These are phyloP conservation scores for Podilymbus podiceps DNA, from an alignment of 2,113 vertebrate genomes.

Conservation along the genomic window DNA sequence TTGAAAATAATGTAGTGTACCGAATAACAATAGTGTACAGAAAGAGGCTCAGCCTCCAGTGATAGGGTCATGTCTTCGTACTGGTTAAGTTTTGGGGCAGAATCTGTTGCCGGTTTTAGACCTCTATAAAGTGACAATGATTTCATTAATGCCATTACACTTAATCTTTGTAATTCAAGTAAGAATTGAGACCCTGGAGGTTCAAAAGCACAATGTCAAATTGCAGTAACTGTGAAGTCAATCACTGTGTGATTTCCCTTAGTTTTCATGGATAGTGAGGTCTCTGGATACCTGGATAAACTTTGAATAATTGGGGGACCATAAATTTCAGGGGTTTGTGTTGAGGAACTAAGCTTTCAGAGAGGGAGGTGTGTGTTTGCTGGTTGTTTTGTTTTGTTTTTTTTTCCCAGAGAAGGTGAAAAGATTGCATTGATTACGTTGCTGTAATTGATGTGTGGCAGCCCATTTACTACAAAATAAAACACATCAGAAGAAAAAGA, in stretches of 20 bases:
- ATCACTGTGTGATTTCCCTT: constrained; percentile 35
- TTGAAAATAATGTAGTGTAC: neutral
- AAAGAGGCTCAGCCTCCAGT: neutral
- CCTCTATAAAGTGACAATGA: neutral
- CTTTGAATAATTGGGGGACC: neutral
- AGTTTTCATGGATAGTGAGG: neutral
- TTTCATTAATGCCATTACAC: neutral
- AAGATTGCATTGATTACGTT: neutral
- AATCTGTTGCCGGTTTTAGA: neutral
- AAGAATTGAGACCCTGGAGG: constrained; percentile 12
- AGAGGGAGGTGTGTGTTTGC: neutral
- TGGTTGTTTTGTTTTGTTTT: neutral
- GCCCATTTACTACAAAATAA: neutral
- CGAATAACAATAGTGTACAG: neutral
- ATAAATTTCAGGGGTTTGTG: neutral
- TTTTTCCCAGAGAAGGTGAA: neutral
- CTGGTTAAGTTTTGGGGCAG: neutral
- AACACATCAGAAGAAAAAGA: neutral
- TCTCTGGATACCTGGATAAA: neutral
- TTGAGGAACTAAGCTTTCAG: neutral
- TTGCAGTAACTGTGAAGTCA: constrained; percentile 33
- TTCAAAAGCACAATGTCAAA: neutral
- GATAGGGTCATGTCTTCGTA: neutral
- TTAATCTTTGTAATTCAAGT: neutral
- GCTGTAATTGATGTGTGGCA: neutral